Conservation (phyloP, 2,888 invertebrate species). For the Apamea crenata region DNA sequence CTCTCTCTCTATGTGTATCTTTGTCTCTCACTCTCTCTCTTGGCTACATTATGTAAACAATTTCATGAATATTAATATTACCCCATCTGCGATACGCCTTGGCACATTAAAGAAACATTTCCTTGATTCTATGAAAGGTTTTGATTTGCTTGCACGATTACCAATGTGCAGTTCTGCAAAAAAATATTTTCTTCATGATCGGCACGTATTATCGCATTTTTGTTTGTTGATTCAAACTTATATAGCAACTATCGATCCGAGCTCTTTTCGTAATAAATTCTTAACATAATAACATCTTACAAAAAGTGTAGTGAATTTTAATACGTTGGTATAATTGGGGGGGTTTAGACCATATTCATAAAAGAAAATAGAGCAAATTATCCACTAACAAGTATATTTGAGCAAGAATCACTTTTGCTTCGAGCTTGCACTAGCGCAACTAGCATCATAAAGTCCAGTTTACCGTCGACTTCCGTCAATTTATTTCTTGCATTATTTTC, state of each 20-base stretch:
- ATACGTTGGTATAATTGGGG: no score
- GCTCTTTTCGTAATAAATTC: background rate
- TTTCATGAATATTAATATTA: background rate
- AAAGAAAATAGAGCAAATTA: background rate
- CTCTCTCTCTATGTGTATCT: no score
- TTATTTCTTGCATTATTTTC: background rate
- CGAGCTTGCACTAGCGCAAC: background rate
- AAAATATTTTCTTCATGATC: background rate
- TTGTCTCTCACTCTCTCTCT: no score
- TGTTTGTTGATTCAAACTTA: background rate
- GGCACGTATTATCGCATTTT: constrained; percentile 31
- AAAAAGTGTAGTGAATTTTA: constrained; percentile 47
- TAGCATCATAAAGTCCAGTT: background rate
- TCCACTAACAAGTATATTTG: background rate
- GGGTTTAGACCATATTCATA: background rate
- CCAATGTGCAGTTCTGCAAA: constrained; percentile 19
- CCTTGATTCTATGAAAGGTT: background rate
- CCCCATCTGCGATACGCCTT: background rate
- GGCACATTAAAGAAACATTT: background rate
- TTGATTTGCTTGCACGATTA: background rate
- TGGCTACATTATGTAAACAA: background rate
- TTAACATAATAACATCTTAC: background rate
- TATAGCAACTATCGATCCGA: background rate
- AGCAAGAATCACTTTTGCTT: background rate
- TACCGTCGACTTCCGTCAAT: background rate